A percentile compares a stretch with the other conserved stretches of the same genome.
Evolutionary conservation across 2,797 vertebrate species (phyloP).

Genomic region (Propithecus perrieri): DNA sequence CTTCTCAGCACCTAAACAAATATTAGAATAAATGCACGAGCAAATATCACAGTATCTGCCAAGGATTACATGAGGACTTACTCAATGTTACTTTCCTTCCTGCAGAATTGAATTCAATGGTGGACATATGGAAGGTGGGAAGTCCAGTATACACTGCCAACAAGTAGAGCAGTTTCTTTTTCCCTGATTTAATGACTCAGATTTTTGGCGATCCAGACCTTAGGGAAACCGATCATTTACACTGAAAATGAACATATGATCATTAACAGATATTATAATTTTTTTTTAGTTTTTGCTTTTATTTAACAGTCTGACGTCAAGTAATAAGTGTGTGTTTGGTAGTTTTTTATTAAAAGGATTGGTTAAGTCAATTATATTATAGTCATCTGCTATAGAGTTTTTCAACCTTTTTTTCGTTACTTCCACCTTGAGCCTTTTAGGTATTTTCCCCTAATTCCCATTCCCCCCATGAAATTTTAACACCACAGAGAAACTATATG

Average conservation of each 20-base stretch:
- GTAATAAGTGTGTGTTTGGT: neutral
- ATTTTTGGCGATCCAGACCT: neutral
- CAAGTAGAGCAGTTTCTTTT: neutral
- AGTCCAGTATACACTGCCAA: neutral
- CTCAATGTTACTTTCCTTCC: neutral
- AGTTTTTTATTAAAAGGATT: conserved; percentile 24
- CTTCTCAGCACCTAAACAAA: neutral
- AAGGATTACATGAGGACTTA: neutral
- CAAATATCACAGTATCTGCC: neutral
- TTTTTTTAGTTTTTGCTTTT: conserved; percentile 58
- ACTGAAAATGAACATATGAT: conserved; percentile 37
- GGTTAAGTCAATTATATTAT: neutral
- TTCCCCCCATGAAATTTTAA: neutral
- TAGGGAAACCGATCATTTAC: conserved; percentile 5
- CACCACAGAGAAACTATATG: neutral
- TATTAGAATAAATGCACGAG: neutral
- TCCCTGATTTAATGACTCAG: neutral
- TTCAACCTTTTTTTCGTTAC: neutral
- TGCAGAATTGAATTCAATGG: neutral
- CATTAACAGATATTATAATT: conserved; percentile 35
- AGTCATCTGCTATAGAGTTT: neutral
- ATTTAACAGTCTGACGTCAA: conserved; percentile 47
- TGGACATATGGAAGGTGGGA: neutral
- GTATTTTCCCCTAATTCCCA: neutral
- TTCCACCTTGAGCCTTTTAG: neutral